phyloP scores from a whole-genome alignment of 2,797 vertebrate genomes.

The Periparus ater region DNA sequence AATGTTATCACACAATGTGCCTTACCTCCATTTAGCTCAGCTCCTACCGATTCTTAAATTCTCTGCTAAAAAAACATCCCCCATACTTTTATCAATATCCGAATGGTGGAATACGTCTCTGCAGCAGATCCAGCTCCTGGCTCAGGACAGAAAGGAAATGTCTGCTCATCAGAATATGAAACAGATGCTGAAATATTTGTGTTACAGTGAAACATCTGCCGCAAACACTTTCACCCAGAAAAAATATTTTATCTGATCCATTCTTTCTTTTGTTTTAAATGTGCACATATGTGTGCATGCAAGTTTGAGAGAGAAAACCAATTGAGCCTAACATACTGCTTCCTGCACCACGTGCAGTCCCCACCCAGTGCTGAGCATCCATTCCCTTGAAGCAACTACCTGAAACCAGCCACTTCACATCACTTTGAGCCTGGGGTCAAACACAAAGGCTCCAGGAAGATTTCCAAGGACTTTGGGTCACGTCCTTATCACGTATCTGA shows the following conservation, averaged over 20 bases:
- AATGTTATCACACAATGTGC: background rate
- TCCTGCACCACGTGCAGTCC: background rate
- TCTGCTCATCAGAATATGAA: slow-evolving; percentile 1
- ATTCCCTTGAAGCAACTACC: background rate
- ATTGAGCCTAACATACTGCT: rapidly evolving
- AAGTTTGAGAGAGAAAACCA: background rate
- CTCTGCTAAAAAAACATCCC: background rate
- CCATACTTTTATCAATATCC: background rate
- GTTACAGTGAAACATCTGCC: background rate
- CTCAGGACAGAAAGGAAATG: background rate
- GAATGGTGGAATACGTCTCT: background rate
- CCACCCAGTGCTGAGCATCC: background rate
- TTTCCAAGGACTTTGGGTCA: background rate
- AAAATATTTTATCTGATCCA: background rate
- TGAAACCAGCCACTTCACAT: background rate
- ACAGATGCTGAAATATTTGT: background rate
- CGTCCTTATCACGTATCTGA: background rate
- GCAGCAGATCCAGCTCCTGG: background rate
- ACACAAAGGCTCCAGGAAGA: background rate
- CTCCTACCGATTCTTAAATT: background rate
- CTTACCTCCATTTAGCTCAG: background rate
- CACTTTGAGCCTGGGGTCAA: background rate
- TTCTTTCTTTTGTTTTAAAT: background rate
- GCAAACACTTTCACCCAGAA: background rate
- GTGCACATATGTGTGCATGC: background rate